Evolutionary conservation across 2,113 vertebrate species (phyloP).

Genomic region (Tachysurus vachellii): DNA sequence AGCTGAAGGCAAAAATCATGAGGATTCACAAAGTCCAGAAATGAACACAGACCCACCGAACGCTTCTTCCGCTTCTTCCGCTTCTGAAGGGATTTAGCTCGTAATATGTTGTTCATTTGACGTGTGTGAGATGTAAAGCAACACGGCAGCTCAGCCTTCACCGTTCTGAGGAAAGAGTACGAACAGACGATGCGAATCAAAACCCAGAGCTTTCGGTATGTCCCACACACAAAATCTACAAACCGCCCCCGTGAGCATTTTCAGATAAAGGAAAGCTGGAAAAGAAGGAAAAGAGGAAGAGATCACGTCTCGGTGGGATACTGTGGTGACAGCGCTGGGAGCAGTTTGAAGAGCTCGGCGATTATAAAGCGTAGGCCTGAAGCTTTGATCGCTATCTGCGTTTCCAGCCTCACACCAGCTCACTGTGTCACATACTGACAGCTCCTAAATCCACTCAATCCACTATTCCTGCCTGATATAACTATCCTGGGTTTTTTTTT

Average conservation of each 20-base stretch:
- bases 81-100: not conserved
- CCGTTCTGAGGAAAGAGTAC: not conserved
- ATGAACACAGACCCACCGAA: not conserved
- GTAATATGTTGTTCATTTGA: not conserved
- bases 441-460: constrained; percentile 4
- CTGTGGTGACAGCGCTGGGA: constrained; percentile 26
- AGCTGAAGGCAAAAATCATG: not conserved
- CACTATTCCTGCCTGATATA: constrained; percentile 11
- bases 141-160: not conserved
- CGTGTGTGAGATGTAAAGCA: not conserved
- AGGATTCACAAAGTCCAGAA: not conserved
- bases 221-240: constrained; percentile 36
- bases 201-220: not conserved
- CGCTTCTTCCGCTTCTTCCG: not conserved
- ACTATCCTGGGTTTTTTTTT: not conserved
- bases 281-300: constrained; percentile 7
- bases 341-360: constrained; percentile 46
- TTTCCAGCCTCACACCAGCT: constrained; percentile 16
- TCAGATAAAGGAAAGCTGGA: constrained; percentile 32
- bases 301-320: constrained; percentile 16
- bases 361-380: constrained; percentile 47
- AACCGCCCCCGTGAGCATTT: constrained; percentile 1
- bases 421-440: constrained; percentile 33
- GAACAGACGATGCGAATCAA: not conserved
- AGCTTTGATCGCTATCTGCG: constrained; percentile 43